Evolutionary conservation across 2,888 invertebrate genomes (phyloP).

Genomic region (Laothoe populi): DNA sequence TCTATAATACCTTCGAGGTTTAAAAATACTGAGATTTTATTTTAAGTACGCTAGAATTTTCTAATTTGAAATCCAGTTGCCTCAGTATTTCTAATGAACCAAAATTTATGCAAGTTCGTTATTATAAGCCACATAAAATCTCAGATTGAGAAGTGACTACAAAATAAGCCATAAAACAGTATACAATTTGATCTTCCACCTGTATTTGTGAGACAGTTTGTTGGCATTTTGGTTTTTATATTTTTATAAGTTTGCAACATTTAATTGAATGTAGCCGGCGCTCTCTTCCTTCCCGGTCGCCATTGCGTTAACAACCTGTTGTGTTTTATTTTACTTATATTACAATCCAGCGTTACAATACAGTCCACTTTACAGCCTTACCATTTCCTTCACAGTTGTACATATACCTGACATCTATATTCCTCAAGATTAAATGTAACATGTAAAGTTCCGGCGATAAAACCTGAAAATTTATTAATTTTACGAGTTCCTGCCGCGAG

Average conservation of each 20-base stretch:
- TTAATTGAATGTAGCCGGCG: too few relatives aligned
- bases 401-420: background rate
- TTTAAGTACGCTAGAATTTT: background rate
- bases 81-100: too few relatives aligned
- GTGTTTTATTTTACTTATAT: too few relatives aligned
- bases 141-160: background rate
- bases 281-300: too few relatives aligned
- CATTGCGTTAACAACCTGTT: too few relatives aligned
- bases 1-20: background rate
- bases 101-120: too few relatives aligned
- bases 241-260: too few relatives aligned
- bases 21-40: background rate
- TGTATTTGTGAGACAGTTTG: slow-evolving; percentile 3
- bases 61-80: too few relatives aligned
- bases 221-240: too few relatives aligned
- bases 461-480: slow-evolving; percentile 21
- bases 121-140: background rate
- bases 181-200: slow-evolving; percentile 8
- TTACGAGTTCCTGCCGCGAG: slow-evolving; percentile 13
- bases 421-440: slow-evolving; percentile 14
- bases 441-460: slow-evolving; percentile 10
- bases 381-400: too few relatives aligned
- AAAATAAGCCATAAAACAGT: background rate
- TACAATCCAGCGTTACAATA: too few relatives aligned
- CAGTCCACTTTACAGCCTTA: too few relatives aligned